A percentile compares a stretch with the other conserved stretches of the same genome.
phyloP scores from a whole-genome alignment of 1,140 invertebrate species.

The Homalodisca vitripennis region DNA sequence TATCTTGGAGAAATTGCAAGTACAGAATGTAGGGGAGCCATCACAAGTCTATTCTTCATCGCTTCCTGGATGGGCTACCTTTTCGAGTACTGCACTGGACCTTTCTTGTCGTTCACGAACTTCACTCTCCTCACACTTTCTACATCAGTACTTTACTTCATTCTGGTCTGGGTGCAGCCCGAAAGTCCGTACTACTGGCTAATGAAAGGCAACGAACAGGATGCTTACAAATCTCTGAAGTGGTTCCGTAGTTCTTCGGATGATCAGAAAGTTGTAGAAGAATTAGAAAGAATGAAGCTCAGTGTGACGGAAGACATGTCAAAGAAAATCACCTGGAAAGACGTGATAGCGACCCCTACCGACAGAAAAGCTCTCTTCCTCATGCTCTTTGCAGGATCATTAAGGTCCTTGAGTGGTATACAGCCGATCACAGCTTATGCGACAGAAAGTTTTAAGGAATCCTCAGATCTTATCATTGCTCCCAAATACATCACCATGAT shows the following conservation, averaged over 20 bases:
- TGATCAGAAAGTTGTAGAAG: conserved; percentile 50
- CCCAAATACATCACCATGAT: conserved; percentile 59
- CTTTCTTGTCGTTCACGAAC: conserved; percentile 63
- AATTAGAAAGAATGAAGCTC: conserved; percentile 34
- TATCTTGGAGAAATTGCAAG: conserved; percentile 67
- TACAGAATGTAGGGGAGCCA: conserved; percentile 56
- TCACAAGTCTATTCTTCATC: conserved; percentile 66
- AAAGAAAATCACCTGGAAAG: conserved; percentile 49
- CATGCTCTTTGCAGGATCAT: conserved; percentile 62
- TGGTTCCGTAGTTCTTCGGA: conserved; percentile 50
- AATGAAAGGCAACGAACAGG: conserved; percentile 53
- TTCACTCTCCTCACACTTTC: conserved; percentile 63
- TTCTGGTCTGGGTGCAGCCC: conserved; percentile 71
- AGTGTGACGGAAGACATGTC: conserved; percentile 34
- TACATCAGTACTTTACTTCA: conserved; percentile 60
- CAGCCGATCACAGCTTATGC: conserved; percentile 72
- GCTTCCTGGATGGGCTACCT: conserved; percentile 72
- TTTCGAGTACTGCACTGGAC: conserved; percentile 71
- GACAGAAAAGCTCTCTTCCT: conserved; percentile 65
- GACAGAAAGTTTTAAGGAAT: conserved; percentile 66
- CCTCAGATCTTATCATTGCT: conserved; percentile 50
- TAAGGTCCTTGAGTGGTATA: conserved; percentile 74
- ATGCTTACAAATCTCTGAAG: conserved; percentile 51
- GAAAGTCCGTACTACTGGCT: conserved; percentile 77
- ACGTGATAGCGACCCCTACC: conserved; percentile 53